Evolutionary conservation across 2,113 vertebrate genomes (phyloP).

Genomic region (Neofelis nebulosa): DNA sequence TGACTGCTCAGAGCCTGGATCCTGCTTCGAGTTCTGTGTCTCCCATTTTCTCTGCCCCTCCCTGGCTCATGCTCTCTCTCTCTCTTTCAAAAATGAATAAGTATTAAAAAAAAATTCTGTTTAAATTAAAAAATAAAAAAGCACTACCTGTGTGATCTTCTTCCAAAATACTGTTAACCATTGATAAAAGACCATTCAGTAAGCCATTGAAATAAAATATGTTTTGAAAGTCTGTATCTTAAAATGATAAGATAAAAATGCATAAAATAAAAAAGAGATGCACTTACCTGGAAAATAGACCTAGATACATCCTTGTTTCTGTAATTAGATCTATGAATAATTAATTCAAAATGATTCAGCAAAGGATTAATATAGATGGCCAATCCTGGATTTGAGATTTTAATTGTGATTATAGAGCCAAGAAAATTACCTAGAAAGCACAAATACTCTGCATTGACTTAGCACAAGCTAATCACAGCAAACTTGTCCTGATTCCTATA

Average conservation of each 20-base stretch:
- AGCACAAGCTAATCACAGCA: background rate
- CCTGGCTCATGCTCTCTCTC: too few species aligned
- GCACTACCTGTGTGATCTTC: background rate
- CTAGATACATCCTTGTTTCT: slow-evolving; percentile 37
- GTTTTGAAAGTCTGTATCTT: background rate
- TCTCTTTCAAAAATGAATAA: too few species aligned
- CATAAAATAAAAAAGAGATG: slow-evolving; percentile 41
- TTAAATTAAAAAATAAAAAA: background rate
- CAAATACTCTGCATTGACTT: background rate
- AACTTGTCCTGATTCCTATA: background rate
- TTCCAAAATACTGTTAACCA: background rate
- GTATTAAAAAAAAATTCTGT: too few species aligned
- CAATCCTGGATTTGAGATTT: slow-evolving; percentile 55
- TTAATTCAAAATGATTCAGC: slow-evolving; percentile 72
- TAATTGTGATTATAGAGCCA: slow-evolving; percentile 30
- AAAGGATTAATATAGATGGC: slow-evolving; percentile 50
- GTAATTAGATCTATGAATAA: slow-evolving; percentile 71
- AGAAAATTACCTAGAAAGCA: slow-evolving; percentile 43
- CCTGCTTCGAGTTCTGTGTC: too few species aligned
- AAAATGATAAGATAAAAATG: background rate
- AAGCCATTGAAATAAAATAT: background rate
- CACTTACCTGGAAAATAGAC: background rate
- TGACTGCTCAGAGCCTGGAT: too few species aligned
- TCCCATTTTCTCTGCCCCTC: too few species aligned
- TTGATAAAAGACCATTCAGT: background rate